Conservation (phyloP, 2,113 vertebrate species). For the Pogonocichla stellata region DNA sequence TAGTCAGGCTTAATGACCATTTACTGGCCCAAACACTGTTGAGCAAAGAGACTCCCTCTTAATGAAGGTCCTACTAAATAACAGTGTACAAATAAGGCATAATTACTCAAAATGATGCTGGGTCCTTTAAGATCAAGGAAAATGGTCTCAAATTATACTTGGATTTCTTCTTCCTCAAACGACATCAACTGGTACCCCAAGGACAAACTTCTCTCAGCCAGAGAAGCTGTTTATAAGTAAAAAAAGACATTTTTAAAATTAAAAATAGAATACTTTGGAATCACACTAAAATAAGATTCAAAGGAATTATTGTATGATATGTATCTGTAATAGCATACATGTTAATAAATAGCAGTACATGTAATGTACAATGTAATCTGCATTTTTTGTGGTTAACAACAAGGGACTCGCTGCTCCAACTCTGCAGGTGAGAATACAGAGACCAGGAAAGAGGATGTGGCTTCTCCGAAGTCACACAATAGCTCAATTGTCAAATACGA, state of each 20-base stretch:
- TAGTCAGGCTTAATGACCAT: conserved; percentile 4
- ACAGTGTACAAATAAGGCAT: conserved; percentile 13
- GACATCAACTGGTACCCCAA: neutral
- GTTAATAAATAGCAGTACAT: neutral
- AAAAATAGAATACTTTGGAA: neutral
- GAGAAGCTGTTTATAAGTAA: neutral
- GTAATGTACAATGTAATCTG: neutral
- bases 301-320: neutral
- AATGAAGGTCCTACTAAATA: conserved; percentile 34
- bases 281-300: neutral
- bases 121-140: conserved; percentile 12
- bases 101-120: conserved; percentile 3
- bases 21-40: neutral
- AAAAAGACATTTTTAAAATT: neutral
- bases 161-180: neutral
- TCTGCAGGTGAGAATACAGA: neutral
- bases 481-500: conserved; percentile 25
- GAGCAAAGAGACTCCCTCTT: conserved; percentile 19
- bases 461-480: conserved; percentile 32
- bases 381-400: neutral
- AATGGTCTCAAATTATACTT: conserved; percentile 9
- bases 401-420: fast-evolving
- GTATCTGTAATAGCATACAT: neutral
- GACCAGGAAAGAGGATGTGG: conserved; percentile 32
- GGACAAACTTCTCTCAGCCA: neutral